Conservation (phyloP, 1,140 invertebrate species). For the Druon quercuslanigerum region DNA sequence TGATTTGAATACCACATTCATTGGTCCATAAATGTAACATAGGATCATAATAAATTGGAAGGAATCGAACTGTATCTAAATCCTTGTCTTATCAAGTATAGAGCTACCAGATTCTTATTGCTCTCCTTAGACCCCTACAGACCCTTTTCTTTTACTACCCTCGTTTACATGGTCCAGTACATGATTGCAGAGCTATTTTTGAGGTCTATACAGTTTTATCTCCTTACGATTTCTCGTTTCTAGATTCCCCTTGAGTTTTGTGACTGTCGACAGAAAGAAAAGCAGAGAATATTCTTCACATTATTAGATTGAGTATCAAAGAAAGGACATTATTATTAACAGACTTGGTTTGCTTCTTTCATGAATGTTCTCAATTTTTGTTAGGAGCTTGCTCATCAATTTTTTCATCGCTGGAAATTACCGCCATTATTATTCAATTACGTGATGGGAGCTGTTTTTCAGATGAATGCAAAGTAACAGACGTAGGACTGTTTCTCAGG, state of each 20-base stretch:
- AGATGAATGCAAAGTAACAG: too few relatives aligned
- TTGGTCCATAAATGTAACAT: neutral
- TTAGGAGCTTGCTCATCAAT: neutral
- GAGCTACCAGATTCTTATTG: constrained; percentile 10
- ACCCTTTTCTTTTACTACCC: constrained; percentile 11
- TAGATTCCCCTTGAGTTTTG: neutral
- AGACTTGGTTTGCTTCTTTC: neutral
- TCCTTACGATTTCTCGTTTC: constrained; percentile 5
- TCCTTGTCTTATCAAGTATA: constrained; percentile 3
- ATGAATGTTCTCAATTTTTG: neutral
- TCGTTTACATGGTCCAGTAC: constrained; percentile 4
- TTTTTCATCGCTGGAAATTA: neutral
- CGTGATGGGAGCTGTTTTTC: too few relatives aligned
- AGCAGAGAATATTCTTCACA: neutral
- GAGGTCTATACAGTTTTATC: neutral
- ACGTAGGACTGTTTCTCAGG: too few relatives aligned
- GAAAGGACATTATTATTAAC: neutral
- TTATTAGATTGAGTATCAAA: neutral
- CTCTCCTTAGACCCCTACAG: neutral
- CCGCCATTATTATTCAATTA: constrained; percentile 24
- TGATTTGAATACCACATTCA: neutral
- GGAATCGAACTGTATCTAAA: neutral
- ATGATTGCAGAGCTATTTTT: neutral
- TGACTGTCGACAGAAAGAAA: neutral
- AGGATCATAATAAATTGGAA: constrained; percentile 15